Evolutionary conservation across 2,888 invertebrate species (phyloP).

Genomic region (Habrosyne pyritoides): DNA sequence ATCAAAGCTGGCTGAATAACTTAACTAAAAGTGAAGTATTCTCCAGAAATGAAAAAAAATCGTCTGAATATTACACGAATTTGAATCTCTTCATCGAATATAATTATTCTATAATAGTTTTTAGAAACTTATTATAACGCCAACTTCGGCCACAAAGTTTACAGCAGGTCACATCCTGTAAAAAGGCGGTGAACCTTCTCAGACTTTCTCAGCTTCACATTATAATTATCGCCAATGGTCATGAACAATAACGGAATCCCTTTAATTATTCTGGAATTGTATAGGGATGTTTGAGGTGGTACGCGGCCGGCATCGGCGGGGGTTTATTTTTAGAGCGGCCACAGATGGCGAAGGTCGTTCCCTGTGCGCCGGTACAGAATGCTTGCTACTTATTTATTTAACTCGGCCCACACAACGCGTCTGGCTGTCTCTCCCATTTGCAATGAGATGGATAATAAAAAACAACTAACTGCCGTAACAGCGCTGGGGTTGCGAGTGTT

Average conservation of each 20-base stretch:
- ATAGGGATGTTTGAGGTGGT: conserved; percentile 36
- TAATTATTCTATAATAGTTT: no score
- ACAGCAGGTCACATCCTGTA: background rate
- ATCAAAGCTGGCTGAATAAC: no score
- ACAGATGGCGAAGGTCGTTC: conserved; percentile 74
- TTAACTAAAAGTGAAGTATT: no score
- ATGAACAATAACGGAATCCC: conserved; percentile 34
- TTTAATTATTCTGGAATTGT: conserved; percentile 45
- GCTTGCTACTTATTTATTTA: conserved; percentile 73
- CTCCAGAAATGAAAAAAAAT: no score
- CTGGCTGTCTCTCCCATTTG: conserved; percentile 42
- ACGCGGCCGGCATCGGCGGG: conserved; percentile 32
- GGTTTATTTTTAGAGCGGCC: conserved; percentile 69
- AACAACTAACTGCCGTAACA: conserved; percentile 34
- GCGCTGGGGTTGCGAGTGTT: conserved; percentile 27
- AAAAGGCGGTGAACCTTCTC: conserved; percentile 10
- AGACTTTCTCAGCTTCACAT: conserved; percentile 13
- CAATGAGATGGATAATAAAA: conserved; percentile 39
- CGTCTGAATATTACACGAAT: no score
- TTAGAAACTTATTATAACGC: no score
- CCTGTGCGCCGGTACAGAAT: conserved; percentile 45
- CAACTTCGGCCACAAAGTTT: no score
- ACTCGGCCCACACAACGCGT: conserved; percentile 56
- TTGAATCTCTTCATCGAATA: no score
- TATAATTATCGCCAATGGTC: conserved; percentile 24